Conservation (phyloP, 37 sponge, comb jelly and placozoan genomes). For the Beroe ovata region DNA sequence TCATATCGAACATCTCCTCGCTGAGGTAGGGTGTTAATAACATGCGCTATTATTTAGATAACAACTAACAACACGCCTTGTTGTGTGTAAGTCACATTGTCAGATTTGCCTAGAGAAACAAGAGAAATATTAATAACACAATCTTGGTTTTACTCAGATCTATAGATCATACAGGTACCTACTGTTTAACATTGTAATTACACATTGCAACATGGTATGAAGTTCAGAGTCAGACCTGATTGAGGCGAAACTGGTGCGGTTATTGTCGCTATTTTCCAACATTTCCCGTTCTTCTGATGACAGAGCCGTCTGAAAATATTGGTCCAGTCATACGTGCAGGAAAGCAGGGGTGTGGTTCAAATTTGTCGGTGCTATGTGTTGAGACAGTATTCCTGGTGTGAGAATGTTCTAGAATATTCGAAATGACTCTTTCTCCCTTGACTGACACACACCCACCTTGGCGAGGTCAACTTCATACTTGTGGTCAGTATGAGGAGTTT, state of each 20-base stretch:
- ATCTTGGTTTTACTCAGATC: no score
- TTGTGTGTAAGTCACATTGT: no score
- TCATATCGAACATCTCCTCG: slow-evolving; percentile 16
- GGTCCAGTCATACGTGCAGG: no score
- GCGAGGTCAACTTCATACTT: slow-evolving; percentile 55
- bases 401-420: neutral
- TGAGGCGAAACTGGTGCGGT: slow-evolving; percentile 58
- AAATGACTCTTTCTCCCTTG: neutral
- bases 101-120: no score
- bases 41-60: no score
- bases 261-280: slow-evolving; percentile 5
- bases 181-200: no score
- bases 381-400: neutral
- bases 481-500: neutral
- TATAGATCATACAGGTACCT: no score
- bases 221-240: neutral
- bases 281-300: slow-evolving; percentile 9
- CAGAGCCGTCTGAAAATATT: slow-evolving; percentile 12
- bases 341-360: no score
- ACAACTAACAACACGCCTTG: no score
- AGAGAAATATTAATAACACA: no score
- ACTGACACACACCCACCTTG: slow-evolving; percentile 14
- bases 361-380: no score
- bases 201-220: no score
- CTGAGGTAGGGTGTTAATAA: neutral